A percentile compares a stretch with the other conserved stretches of the same genome.
These are phyloP conservation scores for Neostethus bicornis DNA, from an alignment of 2,797 vertebrate genomes.

Conservation along the genomic window DNA sequence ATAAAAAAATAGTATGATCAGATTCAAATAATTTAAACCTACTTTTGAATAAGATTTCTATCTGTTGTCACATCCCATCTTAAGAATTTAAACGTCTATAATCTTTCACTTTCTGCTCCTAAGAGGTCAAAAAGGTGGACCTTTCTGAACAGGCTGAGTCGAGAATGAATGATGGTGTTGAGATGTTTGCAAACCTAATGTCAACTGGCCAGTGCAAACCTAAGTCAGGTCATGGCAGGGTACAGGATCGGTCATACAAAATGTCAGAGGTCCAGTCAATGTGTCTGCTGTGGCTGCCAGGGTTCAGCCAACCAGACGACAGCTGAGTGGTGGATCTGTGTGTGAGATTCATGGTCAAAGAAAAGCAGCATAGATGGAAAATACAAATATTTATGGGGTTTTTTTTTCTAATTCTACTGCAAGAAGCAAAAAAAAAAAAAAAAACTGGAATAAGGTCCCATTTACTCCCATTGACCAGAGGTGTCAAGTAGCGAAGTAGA, in stretches of 20 bases:
- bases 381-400: too few relatives aligned
- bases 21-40: background rate
- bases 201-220: constrained; percentile 15
- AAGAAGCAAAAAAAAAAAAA: too few relatives aligned
- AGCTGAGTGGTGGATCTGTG: constrained; percentile 46
- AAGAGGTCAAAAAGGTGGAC: background rate
- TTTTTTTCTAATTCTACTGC: too few relatives aligned
- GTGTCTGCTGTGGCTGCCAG: constrained; percentile 36
- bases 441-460: too few relatives aligned
- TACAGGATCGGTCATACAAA: constrained; percentile 15
- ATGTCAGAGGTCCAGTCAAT: constrained; percentile 51
- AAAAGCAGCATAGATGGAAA: too few relatives aligned
- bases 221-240: constrained; percentile 5
- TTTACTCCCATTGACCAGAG: too few relatives aligned
- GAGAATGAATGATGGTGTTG: constrained; percentile 1
- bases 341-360: background rate
- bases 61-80: background rate
- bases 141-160: background rate
- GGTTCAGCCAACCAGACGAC: constrained; percentile 42
- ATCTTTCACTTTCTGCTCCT: background rate
- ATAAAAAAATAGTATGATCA: background rate
- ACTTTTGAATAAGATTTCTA: too few relatives aligned
- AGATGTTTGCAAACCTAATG: constrained; percentile 6
- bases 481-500: too few relatives aligned
- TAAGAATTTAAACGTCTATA: background rate